Evolutionary conservation across 2,797 vertebrate species (phyloP).

Genomic region (Lophotriccus pileatus): DNA sequence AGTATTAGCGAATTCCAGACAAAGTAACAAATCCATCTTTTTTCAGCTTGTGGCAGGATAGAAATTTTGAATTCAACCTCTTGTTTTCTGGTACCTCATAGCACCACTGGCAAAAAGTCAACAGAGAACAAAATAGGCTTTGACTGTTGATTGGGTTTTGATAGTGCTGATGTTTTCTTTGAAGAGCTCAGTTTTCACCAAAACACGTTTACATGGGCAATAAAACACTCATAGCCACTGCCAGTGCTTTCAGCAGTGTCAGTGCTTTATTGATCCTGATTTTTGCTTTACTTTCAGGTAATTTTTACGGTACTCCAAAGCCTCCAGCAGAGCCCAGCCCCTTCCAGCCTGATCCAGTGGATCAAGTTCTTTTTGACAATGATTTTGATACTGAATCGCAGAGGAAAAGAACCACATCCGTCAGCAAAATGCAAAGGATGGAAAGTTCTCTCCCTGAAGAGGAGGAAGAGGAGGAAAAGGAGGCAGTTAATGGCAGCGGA

Average conservation of each 20-base stretch:
- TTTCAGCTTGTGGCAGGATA: background rate
- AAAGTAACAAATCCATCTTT: background rate
- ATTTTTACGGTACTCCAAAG: slow-evolving; percentile 97
- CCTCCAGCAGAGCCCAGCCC: slow-evolving; percentile 95
- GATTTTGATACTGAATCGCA: slow-evolving; percentile 93
- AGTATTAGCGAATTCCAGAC: background rate
- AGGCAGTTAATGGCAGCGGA: slow-evolving; percentile 81
- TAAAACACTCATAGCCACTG: background rate
- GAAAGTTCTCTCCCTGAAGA: slow-evolving; percentile 94
- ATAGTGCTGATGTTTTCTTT: background rate
- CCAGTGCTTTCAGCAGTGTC: background rate
- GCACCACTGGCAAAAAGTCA: background rate
- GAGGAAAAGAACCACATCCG: slow-evolving; percentile 93
- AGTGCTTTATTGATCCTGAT: background rate
- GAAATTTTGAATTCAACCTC: background rate
- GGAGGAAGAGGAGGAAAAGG: slow-evolving; percentile 93
- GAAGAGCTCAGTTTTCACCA: background rate
- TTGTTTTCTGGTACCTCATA: background rate
- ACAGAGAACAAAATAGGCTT: background rate
- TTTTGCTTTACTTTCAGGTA: slow-evolving; percentile 80
- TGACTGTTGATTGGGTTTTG: background rate
- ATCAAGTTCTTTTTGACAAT: slow-evolving; percentile 96
- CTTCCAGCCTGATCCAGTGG: slow-evolving; percentile 94
- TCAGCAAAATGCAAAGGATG: slow-evolving; percentile 97
- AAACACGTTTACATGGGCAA: fast-evolving